Percentiles rank a stretch among this genome's conserved stretches.
Evolutionary conservation across 2,797 vertebrate genomes (phyloP).

Genomic region (Catharus ustulatus): DNA sequence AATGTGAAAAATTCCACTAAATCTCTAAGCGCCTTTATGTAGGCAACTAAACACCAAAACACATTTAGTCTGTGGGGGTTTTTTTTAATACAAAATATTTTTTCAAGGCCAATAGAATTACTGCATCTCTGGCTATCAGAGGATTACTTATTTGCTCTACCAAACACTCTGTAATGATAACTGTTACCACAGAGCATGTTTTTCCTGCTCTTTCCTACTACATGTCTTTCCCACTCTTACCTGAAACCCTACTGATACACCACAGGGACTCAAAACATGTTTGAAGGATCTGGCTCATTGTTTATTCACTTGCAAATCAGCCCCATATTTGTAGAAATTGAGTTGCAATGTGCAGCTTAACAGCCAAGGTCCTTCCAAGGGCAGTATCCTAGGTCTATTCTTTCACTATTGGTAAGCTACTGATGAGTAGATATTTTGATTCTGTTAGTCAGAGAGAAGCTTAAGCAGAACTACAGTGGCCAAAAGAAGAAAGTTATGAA

Average conservation of each 20-base stretch:
- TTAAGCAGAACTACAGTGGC: background rate
- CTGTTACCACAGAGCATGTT: background rate
- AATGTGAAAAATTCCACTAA: slow-evolving; percentile 8
- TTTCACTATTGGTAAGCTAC: background rate
- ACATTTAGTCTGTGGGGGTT: background rate
- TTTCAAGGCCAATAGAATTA: background rate
- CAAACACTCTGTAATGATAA: background rate
- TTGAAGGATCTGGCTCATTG: background rate
- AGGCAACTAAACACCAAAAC: background rate
- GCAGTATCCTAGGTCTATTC: background rate
- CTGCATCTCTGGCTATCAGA: background rate
- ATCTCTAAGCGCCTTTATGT: background rate
- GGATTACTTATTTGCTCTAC: background rate
- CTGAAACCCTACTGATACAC: background rate
- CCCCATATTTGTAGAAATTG: background rate
- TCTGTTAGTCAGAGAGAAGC: background rate
- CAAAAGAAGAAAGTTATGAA: background rate
- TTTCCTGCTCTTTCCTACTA: background rate
- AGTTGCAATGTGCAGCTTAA: background rate
- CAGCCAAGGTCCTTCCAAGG: background rate
- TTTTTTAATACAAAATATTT: background rate
- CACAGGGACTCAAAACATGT: background rate
- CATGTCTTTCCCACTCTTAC: background rate
- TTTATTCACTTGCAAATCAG: background rate
- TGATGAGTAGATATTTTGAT: background rate